Conservation (phyloP, 2,113 vertebrate genomes). For the Sturnus vulgaris region DNA sequence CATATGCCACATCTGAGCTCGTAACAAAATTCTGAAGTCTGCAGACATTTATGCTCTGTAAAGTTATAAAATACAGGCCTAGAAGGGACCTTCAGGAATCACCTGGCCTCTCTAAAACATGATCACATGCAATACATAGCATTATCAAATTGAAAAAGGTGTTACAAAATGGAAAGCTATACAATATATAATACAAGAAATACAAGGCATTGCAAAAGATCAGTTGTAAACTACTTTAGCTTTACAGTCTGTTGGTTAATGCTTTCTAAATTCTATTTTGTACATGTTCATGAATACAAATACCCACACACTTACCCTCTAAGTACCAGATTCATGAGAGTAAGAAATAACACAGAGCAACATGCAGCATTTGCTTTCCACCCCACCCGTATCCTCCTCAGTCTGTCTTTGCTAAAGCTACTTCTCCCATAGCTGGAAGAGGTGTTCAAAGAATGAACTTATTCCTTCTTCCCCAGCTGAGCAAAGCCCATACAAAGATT, state of each 20-base stretch:
- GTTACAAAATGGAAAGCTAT: slow-evolving; percentile 29
- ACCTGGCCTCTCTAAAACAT: background rate
- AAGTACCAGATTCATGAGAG: background rate
- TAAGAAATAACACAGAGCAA: background rate
- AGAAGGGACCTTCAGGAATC: background rate
- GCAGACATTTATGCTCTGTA: background rate
- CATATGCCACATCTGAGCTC: background rate
- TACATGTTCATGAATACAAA: background rate
- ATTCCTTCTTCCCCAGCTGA: background rate
- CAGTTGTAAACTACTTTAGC: background rate
- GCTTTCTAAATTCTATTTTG: background rate
- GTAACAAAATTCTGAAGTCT: background rate
- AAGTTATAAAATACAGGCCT: background rate
- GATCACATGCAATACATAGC: background rate
- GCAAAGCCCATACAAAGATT: background rate
- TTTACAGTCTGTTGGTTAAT: background rate
- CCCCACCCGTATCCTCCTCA: background rate
- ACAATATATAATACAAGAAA: slow-evolving; percentile 24
- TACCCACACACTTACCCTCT: background rate
- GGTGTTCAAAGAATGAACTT: background rate
- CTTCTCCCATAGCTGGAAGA: background rate
- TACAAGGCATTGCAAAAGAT: background rate
- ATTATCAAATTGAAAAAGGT: background rate
- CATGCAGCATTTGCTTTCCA: background rate
- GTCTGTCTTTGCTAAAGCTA: background rate